Conservation (phyloP, 2,888 invertebrate genomes). For the Morpho deidamia region DNA sequence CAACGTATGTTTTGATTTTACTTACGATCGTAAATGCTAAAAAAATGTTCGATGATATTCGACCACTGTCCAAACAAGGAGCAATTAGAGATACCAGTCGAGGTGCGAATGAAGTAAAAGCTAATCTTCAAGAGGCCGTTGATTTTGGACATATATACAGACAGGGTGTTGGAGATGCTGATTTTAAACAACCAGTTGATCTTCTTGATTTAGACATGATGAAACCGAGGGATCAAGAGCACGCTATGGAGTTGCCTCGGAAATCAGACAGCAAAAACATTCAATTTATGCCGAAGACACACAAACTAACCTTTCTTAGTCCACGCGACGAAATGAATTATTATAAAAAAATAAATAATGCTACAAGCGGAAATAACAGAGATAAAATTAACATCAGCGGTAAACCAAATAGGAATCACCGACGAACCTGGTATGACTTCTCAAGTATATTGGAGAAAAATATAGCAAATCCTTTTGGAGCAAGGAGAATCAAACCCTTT, state of each 20-base stretch:
- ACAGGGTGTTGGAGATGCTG: conserved; percentile 35
- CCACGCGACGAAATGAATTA: conserved; percentile 26
- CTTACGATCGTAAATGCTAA: conserved; percentile 6
- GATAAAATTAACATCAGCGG: neutral
- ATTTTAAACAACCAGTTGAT: conserved; percentile 33
- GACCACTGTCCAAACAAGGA: neutral
- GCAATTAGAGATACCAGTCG: neutral
- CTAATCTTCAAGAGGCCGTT: conserved; percentile 25
- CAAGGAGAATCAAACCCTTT: neutral
- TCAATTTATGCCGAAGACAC: neutral
- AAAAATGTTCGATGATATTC: neutral
- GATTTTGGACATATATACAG: conserved; percentile 44
- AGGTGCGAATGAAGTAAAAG: neutral
- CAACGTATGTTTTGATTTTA: conserved; percentile 5
- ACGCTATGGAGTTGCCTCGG: conserved; percentile 20
- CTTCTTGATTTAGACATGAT: conserved; percentile 28
- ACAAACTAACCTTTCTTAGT: conserved; percentile 13
- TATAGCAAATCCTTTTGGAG: conserved; percentile 10
- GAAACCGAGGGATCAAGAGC: conserved; percentile 18
- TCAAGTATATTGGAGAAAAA: conserved; percentile 30
- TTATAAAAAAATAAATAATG: conserved; percentile 10
- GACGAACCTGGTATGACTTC: conserved; percentile 27
- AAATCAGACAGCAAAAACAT: conserved; percentile 8
- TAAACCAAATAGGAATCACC: neutral
- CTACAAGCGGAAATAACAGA: neutral